Base-by-base conservation (phyloP, 2,113 vertebrate genomes). In the Sceloporus tristichus region DNA sequence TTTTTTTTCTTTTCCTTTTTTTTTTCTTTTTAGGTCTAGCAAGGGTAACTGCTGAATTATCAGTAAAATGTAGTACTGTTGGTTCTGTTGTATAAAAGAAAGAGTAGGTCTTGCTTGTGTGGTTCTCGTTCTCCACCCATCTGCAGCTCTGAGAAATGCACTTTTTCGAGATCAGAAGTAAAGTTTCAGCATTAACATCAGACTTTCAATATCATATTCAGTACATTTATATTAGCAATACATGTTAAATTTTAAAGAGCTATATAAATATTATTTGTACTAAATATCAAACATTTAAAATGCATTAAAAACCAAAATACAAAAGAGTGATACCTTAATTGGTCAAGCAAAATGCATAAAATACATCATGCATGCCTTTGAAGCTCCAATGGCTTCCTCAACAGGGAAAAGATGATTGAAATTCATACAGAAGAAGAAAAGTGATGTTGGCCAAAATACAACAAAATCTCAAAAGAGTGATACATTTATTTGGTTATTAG, bases 51-150 rank as follows among this genome's bases (percentile, higher is more conserved):
- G 90, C 79, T 83, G 68, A 93, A 77, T 84, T 73, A 77, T 88
- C 88, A 65, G 91, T 73, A 83, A 83, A 90, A 85, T 92, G 91
- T 88, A 82, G 88, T 89, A 91, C 90, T 89, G 66, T 85, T 85
- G 48, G 25, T 80, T 0, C 23, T 88, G 34, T 76, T 91, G 42
- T 59, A 83, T 88, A 85, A 71, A 86, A 88, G 68, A 75, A 94
- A 81, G 87, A 88, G 19, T 71, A 70, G 85, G 78, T 75, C 92
- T 92, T 90, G 87, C 89, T 96, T 94, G 92, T 87, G 88, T 94
- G 97, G 96, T 94, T 92, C 70, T 90, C 96, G 96, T 91, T 97
- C 97, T 96, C 96, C 96, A 97, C 96, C 97, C 96, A 94, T 94
- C 96, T 97, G 96, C 94, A 94, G 92, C 92, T 92, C 87, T 87